A percentile compares a stretch with the other conserved stretches of the same genome.
Conservation (phyloP, 2,113 vertebrate genomes). For the Hipposideros armiger region DNA sequence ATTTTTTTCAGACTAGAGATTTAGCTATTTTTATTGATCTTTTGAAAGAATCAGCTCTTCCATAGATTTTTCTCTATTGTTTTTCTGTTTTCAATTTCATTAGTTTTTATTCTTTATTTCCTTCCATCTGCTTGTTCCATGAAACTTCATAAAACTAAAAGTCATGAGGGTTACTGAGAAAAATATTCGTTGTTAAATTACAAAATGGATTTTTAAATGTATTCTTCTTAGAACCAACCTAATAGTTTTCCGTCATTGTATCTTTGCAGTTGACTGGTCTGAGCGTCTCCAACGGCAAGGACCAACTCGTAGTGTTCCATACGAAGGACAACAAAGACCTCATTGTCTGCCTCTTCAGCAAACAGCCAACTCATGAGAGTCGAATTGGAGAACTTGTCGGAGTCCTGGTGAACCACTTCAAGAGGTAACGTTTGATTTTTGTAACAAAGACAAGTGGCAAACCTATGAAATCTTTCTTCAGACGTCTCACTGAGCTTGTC, state of each 20-base stretch:
- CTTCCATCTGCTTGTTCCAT: neutral
- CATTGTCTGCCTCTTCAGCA: constrained; percentile 95
- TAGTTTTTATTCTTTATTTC: constrained; percentile 39
- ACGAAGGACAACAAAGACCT: constrained; percentile 98
- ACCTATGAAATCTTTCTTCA: neutral
- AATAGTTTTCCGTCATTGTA: neutral
- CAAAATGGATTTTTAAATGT: neutral
- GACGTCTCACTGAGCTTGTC: neutral
- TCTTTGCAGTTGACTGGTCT: constrained; percentile 93
- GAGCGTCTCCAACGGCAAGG: constrained; percentile 97
- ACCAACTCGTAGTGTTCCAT: constrained; percentile 98
- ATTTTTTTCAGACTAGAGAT: constrained; percentile 16
- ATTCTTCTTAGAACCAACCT: neutral
- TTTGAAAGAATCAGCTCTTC: constrained; percentile 26
- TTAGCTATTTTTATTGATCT: neutral
- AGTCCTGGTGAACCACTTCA: constrained; percentile 96
- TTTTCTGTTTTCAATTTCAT: constrained; percentile 1
- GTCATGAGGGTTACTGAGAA: neutral
- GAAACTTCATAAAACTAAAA: constrained; percentile 27
- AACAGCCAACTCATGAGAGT: constrained; percentile 92
- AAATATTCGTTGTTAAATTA: neutral
- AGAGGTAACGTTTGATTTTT: constrained; percentile 90
- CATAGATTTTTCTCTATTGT: neutral
- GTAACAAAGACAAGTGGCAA: neutral
- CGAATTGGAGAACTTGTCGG: constrained; percentile 97